Conservation (phyloP, 2,888 invertebrate genomes). For the Torymus tubicola region DNA sequence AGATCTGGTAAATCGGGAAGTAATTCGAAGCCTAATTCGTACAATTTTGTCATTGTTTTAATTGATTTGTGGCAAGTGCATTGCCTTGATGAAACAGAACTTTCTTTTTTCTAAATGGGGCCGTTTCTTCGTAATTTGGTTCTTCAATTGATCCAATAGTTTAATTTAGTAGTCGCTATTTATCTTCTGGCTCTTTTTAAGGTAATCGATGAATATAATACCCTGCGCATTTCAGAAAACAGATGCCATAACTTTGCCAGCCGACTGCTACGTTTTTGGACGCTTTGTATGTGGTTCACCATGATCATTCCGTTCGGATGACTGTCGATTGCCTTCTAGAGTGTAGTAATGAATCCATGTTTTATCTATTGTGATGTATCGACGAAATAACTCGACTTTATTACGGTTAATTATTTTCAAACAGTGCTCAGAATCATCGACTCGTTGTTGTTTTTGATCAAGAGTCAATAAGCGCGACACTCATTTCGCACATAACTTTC, state of each 20-base stretch:
- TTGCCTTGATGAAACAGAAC: too few species aligned
- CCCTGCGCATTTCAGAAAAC: neutral
- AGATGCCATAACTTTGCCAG: too few species aligned
- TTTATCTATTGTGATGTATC: neutral
- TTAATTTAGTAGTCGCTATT: too few species aligned
- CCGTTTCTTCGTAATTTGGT: too few species aligned
- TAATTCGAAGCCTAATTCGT: too few species aligned
- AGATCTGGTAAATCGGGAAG: too few species aligned
- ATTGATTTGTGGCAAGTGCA: too few species aligned
- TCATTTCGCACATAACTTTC: neutral
- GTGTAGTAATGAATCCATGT: neutral
- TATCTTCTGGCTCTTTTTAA: too few species aligned
- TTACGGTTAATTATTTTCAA: neutral
- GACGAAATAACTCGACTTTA: neutral
- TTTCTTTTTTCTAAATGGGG: too few species aligned
- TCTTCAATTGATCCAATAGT: too few species aligned
- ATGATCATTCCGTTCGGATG: neutral
- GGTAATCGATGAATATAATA: constrained; percentile 2
- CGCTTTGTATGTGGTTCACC: constrained; percentile 13
- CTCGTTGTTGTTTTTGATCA: constrained; percentile 1
- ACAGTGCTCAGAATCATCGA: neutral
- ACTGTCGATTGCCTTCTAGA: neutral
- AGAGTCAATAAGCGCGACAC: neutral
- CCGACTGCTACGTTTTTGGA: neutral
- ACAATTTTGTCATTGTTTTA: too few species aligned